phyloP scores from a whole-genome alignment of 2,797 vertebrate genomes.

The Hydrocynus forskahlii region DNA sequence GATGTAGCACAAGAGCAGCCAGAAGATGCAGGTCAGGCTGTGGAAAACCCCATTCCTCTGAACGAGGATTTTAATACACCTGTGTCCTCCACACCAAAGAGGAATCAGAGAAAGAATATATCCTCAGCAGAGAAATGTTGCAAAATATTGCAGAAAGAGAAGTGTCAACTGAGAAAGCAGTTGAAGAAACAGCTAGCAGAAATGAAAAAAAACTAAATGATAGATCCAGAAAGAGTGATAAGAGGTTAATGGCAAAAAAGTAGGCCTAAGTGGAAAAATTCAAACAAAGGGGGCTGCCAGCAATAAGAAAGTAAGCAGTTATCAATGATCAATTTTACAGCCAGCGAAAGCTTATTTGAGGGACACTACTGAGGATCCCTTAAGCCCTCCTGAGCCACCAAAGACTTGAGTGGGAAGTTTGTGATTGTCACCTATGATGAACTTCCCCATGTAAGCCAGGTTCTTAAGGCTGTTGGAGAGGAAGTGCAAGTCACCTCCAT shows the following conservation, averaged over 20 bases:
- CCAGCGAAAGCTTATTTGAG: too few relatives aligned
- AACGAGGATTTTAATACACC: constrained; percentile 18
- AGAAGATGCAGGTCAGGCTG: constrained; percentile 4
- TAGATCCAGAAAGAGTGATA: constrained; percentile 18
- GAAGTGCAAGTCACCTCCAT: constrained; percentile 2
- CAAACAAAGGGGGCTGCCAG: constrained; percentile 24
- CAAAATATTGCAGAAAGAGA: neutral
- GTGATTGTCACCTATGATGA: constrained; percentile 43
- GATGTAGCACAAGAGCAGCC: constrained; percentile 2
- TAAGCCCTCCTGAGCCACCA: constrained; percentile 34
- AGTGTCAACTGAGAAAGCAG: neutral
- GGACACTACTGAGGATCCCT: too few relatives aligned
- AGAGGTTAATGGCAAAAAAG: constrained; percentile 21
- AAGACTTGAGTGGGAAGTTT: constrained; percentile 39
- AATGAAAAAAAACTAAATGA: constrained; percentile 12
- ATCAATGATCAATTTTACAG: too few relatives aligned
- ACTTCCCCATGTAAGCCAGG: neutral
- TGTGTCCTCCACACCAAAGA: constrained; percentile 26
- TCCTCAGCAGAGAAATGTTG: neutral
- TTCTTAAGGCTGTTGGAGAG: neutral
- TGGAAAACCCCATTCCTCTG: too few relatives aligned
- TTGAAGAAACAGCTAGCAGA: constrained; percentile 14
- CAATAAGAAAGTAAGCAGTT: constrained; percentile 32
- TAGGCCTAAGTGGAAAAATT: constrained; percentile 27
- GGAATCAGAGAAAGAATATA: constrained; percentile 15